Evolutionary conservation across 2,888 invertebrate genomes (phyloP).

Genomic region (Diplolepis rosae): DNA sequence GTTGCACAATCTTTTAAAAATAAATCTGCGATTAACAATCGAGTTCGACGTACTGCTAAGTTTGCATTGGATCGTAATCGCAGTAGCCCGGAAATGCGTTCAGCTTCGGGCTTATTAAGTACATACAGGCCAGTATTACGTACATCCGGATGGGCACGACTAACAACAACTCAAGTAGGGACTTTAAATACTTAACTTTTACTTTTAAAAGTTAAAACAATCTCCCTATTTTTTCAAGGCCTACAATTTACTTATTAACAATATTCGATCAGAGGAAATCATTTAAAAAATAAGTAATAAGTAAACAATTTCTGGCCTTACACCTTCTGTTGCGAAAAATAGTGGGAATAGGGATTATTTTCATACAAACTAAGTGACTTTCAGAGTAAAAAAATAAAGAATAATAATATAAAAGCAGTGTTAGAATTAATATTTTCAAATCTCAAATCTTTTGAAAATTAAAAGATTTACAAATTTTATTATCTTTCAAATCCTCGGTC

Average conservation of each 20-base stretch:
- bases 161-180: constrained; percentile 3
- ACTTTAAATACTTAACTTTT: constrained; percentile 2
- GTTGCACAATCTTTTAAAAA: constrained; percentile 9
- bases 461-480: too few relatives aligned
- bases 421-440: too few relatives aligned
- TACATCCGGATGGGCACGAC: constrained; percentile 49
- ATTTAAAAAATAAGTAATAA: too few relatives aligned
- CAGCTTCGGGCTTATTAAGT: constrained; percentile 51
- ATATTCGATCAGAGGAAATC: too few relatives aligned
- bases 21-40: constrained; percentile 19
- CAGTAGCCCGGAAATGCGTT: constrained; percentile 49
- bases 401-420: too few relatives aligned
- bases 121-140: constrained; percentile 50
- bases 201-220: background rate
- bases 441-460: too few relatives aligned
- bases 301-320: too few relatives aligned
- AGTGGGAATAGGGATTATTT: too few relatives aligned
- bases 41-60: constrained; percentile 29
- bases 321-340: too few relatives aligned
- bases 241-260: background rate
- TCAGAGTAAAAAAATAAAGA: too few relatives aligned
- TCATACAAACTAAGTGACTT: too few relatives aligned
- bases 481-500: too few relatives aligned
- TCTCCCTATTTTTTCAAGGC: background rate
- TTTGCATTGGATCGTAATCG: constrained; percentile 26